Evolutionary conservation across 2,113 vertebrate species (phyloP), one percentile per base, ranked within the genome.

Genomic region (Aegithalos caudatus): DNA sequence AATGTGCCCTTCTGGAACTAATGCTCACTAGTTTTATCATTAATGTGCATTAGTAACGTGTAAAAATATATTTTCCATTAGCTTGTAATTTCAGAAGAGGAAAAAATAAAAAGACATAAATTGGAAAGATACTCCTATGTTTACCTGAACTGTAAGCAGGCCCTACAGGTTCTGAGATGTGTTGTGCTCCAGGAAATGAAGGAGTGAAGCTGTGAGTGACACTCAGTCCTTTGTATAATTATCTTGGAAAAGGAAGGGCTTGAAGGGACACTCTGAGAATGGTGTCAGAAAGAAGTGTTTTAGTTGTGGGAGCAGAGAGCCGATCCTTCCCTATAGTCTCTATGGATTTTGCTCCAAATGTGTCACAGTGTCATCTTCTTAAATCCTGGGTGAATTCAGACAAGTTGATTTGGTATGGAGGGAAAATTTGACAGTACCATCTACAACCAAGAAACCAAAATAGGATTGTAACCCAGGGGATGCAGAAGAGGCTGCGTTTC

Each of bases 1-100:
- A 95, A 92, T 18, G 31, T 84, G 50, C 70, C 83, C 81, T 85
- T 76, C 86, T 87, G 89, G 86, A 91, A 74, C 58, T 94, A 88
- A 93, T 81, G 71, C 44, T 90, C 19, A 1, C 70, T 58, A 38
- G 70, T 74, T 86, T 90, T 94, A 48, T 77, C 65, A 66, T 72
- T 94, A 70, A 70, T 37, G 48, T 48, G 7, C 23, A 64, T 54
- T 94, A 88, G 81, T 91, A 91, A 60, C 5, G 12, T 86, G 37
- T 83, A 62, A 81, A 96, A 93, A 71, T 91, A 58, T 73, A 82
- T 82, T 71, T 88, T 51, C 15, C 12, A 27, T 87, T 82, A 45
- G 42, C 54, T 90, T 90, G 1, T 37, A 10, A 57, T 96, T 96
- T 95, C 64, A 86, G 44, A 78, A 31, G 35, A 50, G 50, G 2